Percentiles rank a stretch among this genome's conserved stretches.
These are phyloP conservation scores for Sinotaia quadrata DNA, from an alignment of 2,888 invertebrate genomes.

Conservation along the genomic window DNA sequence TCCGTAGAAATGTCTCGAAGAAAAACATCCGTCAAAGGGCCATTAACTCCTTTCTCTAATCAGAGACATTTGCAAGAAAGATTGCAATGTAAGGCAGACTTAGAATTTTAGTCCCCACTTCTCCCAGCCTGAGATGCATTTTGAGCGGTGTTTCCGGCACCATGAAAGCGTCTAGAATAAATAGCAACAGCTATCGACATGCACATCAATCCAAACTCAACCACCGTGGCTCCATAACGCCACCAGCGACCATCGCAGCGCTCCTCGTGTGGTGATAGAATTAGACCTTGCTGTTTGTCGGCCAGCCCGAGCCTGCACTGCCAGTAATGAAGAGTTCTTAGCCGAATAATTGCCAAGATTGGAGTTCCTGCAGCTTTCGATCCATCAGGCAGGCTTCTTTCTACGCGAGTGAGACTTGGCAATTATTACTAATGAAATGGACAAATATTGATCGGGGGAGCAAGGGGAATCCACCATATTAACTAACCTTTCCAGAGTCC, in stretches of 20 bases:
- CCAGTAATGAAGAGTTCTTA: constrained; percentile 10
- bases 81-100: too few relatives aligned
- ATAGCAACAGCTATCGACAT: neutral
- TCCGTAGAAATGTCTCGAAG: too few relatives aligned
- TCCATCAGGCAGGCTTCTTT: constrained; percentile 1
- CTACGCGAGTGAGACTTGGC: constrained; percentile 10
- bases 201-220: neutral
- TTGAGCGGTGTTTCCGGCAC: too few relatives aligned
- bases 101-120: too few relatives aligned
- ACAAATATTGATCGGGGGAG: constrained; percentile 8
- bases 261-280: neutral
- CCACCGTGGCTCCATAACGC: neutral
- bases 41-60: too few relatives aligned
- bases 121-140: too few relatives aligned
- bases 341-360: constrained; percentile 7
- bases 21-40: too few relatives aligned
- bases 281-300: neutral
- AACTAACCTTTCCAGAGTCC: constrained; percentile 1
- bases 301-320: neutral
- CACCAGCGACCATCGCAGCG: neutral
- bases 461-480: neutral
- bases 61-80: too few relatives aligned
- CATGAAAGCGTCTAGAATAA: too few relatives aligned
- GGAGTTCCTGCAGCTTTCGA: constrained; percentile 10
- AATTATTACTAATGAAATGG: constrained; percentile 17